A percentile compares a stretch with the other conserved stretches of the same genome.
phyloP scores from a whole-genome alignment of 2,797 vertebrate genomes.

The Distichodus sexfasciatus region DNA sequence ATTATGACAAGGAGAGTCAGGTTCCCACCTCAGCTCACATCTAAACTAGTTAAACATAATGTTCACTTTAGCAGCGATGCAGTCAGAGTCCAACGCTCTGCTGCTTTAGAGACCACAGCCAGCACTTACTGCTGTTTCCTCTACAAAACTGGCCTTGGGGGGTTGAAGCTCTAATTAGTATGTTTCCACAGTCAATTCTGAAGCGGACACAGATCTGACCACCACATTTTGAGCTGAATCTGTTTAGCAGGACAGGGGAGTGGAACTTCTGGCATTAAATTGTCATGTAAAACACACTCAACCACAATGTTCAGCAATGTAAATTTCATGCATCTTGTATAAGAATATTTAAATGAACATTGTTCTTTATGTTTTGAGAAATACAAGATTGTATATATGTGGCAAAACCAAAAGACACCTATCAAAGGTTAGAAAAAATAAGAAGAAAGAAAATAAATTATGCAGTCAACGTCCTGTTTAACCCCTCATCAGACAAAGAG shows the following conservation, averaged over 20 bases:
- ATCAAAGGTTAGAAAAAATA: slow-evolving; percentile 69
- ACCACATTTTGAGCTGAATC: slow-evolving; percentile 24
- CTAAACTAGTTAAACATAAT: slow-evolving; percentile 66
- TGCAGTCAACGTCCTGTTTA: slow-evolving; percentile 78
- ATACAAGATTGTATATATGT: slow-evolving; percentile 57
- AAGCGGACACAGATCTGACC: slow-evolving; percentile 18
- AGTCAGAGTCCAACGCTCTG: slow-evolving; percentile 3
- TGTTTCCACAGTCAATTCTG: neutral
- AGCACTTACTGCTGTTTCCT: slow-evolving; percentile 44
- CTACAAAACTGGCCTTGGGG: slow-evolving; percentile 1
- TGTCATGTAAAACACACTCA: slow-evolving; percentile 57
- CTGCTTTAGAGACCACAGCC: neutral
- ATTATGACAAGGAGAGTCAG: slow-evolving; percentile 57
- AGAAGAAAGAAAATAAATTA: slow-evolving; percentile 75
- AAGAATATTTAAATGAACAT: slow-evolving; percentile 55
- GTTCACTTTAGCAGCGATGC: slow-evolving; percentile 40
- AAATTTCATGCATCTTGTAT: slow-evolving; percentile 48
- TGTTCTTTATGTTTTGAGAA: slow-evolving; percentile 47
- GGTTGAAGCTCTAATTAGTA: slow-evolving; percentile 23
- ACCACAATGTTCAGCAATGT: slow-evolving; percentile 58
- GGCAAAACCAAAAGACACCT: slow-evolving; percentile 56
- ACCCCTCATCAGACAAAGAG: slow-evolving; percentile 76
- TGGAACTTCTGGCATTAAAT: slow-evolving; percentile 52
- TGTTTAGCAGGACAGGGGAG: slow-evolving; percentile 35
- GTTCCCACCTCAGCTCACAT: slow-evolving; percentile 52